These are phyloP conservation scores for Brachyptera putata DNA, from an alignment of 2,888 invertebrate species.

Conservation along the genomic window DNA sequence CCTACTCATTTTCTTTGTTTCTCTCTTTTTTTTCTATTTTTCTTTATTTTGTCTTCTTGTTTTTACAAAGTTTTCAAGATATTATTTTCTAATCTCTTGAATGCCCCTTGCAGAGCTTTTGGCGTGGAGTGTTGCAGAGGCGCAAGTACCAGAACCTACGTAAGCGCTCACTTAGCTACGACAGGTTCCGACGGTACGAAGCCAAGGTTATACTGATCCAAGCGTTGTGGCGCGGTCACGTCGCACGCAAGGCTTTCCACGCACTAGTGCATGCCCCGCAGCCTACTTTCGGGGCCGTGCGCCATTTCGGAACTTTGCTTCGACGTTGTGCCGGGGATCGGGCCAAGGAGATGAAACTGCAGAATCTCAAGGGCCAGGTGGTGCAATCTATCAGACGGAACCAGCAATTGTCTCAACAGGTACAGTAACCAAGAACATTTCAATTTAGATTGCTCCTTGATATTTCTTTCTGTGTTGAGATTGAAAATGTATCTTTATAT, in stretches of 20 bases:
- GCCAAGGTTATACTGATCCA: constrained; percentile 59
- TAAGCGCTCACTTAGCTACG: too few species aligned
- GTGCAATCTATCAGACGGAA: constrained; percentile 69
- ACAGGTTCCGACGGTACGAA: constrained; percentile 24
- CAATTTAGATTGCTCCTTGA: too few species aligned
- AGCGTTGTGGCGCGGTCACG: constrained; percentile 62
- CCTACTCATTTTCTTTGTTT: too few species aligned
- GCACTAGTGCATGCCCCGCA: constrained; percentile 54
- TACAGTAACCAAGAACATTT: too few species aligned
- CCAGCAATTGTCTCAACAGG: constrained; percentile 64
- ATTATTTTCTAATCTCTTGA: too few species aligned
- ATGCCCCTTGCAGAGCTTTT: constrained; percentile 27
- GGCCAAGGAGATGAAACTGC: constrained; percentile 33
- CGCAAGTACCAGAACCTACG: not conserved
- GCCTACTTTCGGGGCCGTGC: constrained; percentile 56
- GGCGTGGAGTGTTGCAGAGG: constrained; percentile 24
- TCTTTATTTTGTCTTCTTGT: too few species aligned
- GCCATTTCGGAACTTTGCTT: constrained; percentile 63
- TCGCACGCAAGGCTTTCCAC: constrained; percentile 59
- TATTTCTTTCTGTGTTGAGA: too few species aligned
- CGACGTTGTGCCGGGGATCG: constrained; percentile 64
- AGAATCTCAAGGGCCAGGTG: constrained; percentile 63
- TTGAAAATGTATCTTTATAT: too few species aligned
- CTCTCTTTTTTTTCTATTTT: too few species aligned
- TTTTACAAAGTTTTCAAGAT: too few species aligned